Base-by-base conservation (phyloP, 2,888 invertebrate species). In the Punctoribates punctum region DNA sequence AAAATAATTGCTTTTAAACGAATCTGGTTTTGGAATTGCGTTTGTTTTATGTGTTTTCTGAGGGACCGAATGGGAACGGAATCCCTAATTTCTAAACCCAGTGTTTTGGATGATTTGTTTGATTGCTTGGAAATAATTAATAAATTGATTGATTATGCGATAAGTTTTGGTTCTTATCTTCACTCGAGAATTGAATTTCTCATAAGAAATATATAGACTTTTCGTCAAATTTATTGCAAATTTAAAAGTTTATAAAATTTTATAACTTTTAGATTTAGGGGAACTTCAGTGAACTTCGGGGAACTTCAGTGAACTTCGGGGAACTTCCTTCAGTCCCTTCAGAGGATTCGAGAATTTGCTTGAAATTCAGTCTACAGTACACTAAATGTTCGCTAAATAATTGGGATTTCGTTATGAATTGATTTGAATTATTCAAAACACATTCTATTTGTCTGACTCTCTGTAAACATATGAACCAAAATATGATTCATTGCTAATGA, bases 401-500 rank as follows among this genome's bases (percentile, higher is more conserved):
- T 70, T 70, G 38, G 42, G 38, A 38, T 70, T 42, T 23, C 6
- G 23, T 65, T 27, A 65, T 70, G 42, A 38, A 70, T 70, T 70
- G 70, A 70, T 62, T 62, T 62, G 62, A 62, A 42, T 70, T 23
- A 70, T 70, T 70, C 70, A 70, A 62, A 62, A n/a, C 60, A 34
- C 62, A 29, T n/a, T n/a, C 34, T 29, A 23, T 29, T 17, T 29
- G 62, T 62, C 29, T 62, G 29, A 25, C n/a, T n/a, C n/a, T 15
- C 48, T 5, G 57, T n/a, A 13, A 27, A 60, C 20, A 27, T 60
- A 29, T 62, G 34, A n/a, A 62, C 29, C 9, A 34, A 62, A 62
- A 62, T 54, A 70, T 70, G 70, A 70, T 70, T 70, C 42, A 70
- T 70, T 70, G 42, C 42, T 70, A 42, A 70, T 70, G 46, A 70